Percentiles rank a stretch among this genome's conserved stretches.
Conservation (phyloP, 2,113 vertebrate species). For the Peromyscus maniculatus region DNA sequence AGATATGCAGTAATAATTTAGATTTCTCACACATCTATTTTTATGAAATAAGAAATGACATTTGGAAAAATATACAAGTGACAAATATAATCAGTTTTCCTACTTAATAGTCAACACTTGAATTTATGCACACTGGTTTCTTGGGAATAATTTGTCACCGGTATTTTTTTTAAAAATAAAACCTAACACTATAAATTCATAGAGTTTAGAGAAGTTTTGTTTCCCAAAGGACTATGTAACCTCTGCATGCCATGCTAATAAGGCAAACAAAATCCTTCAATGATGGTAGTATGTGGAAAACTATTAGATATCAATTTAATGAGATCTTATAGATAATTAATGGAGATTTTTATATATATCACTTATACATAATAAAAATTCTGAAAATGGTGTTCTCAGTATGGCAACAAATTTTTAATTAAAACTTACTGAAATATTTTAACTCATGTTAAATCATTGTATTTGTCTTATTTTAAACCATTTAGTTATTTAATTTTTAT, state of each 20-base stretch:
- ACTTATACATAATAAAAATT: background rate
- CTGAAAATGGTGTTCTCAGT: background rate
- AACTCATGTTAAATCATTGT: background rate
- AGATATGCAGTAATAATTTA: background rate
- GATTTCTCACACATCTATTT: background rate
- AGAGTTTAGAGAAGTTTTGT: slow-evolving; percentile 60
- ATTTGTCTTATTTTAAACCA: background rate
- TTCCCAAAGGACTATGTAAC: slow-evolving; percentile 43
- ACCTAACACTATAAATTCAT: slow-evolving; percentile 64
- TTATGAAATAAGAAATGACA: slow-evolving; percentile 29
- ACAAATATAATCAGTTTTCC: slow-evolving; percentile 59
- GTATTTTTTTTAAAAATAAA: slow-evolving; percentile 73
- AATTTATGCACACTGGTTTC: slow-evolving; percentile 48
- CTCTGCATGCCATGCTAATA: background rate
- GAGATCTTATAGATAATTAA: background rate
- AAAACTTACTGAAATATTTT: background rate
- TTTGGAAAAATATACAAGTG: slow-evolving; percentile 21
- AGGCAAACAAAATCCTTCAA: slow-evolving; percentile 52
- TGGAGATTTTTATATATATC: background rate
- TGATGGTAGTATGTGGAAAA: slow-evolving; percentile 18
- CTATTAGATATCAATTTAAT: slow-evolving; percentile 18
- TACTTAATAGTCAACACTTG: slow-evolving; percentile 60
- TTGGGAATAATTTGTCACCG: slow-evolving; percentile 68
- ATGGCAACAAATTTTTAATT: slow-evolving; percentile 14
- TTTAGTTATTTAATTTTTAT: background rate